Percentiles rank a stretch among this genome's conserved stretches.
phyloP scores from a whole-genome alignment of 2,888 invertebrate genomes.

The Cephus sareptanus region DNA sequence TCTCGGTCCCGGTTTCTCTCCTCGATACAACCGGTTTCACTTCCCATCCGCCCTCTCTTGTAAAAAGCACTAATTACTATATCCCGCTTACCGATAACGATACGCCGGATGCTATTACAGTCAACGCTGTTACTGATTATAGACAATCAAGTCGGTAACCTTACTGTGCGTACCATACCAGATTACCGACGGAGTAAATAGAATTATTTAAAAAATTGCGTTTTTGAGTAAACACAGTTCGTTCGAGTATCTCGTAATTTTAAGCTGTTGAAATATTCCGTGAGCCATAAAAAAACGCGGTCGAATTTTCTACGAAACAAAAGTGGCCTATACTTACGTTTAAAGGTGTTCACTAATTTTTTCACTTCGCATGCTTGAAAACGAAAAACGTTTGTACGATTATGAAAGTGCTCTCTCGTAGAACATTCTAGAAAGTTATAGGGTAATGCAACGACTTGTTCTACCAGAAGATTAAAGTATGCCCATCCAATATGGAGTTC shows the following conservation, averaged over 20 bases:
- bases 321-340: background rate
- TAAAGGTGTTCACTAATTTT: background rate
- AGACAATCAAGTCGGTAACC: background rate
- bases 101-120: conserved; percentile 32
- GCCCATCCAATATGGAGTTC: background rate
- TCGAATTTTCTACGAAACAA: background rate
- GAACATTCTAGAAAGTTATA: background rate
- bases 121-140: conserved; percentile 1
- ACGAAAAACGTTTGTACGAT: background rate
- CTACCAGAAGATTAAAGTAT: background rate
- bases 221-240: background rate
- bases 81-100: conserved; percentile 31
- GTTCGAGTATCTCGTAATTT: no score
- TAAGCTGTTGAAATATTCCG: no score
- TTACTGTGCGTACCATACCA: conserved; percentile 19
- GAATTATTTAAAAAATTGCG: background rate
- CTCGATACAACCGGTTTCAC: background rate
- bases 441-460: background rate
- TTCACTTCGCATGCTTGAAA: background rate
- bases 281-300: background rate
- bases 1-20: background rate
- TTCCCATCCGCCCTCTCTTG: conserved; percentile 19
- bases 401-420: background rate
- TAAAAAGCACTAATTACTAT: conserved; percentile 33
- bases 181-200: background rate